Evolutionary conservation across 1,140 invertebrate species (phyloP).

Genomic region (Linepithema humile): DNA sequence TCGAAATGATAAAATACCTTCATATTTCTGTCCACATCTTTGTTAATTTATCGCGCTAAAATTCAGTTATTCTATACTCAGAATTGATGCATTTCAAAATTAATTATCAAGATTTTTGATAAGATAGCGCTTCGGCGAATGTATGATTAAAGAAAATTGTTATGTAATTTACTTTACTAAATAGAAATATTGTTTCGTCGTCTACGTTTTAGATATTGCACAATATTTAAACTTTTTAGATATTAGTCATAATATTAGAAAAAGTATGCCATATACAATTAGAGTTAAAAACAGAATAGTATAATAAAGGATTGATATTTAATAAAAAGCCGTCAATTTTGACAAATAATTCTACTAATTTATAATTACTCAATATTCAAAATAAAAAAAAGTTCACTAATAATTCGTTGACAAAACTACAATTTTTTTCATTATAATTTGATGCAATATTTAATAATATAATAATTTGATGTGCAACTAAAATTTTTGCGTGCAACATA

Average conservation of each 20-base stretch:
- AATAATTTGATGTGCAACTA: no score
- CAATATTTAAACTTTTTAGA: neutral
- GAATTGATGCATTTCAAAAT: neutral
- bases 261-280: neutral
- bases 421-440: no score
- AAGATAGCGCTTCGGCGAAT: neutral
- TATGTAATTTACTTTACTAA: neutral
- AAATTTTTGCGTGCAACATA: neutral
- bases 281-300: neutral
- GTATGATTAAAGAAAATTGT: neutral
- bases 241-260: neutral
- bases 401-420: no score
- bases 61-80: constrained; percentile 19
- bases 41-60: constrained; percentile 25
- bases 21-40: constrained; percentile 14
- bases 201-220: neutral
- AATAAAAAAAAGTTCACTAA: no score
- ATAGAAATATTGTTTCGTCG: neutral
- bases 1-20: constrained; percentile 15
- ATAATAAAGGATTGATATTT: neutral
- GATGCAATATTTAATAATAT: no score
- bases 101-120: neutral
- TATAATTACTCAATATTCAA: no score
- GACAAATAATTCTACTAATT: no score
- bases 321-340: no score